Evolutionary conservation across 2,888 invertebrate species (phyloP).

Genomic region (Gerris lacustris): DNA sequence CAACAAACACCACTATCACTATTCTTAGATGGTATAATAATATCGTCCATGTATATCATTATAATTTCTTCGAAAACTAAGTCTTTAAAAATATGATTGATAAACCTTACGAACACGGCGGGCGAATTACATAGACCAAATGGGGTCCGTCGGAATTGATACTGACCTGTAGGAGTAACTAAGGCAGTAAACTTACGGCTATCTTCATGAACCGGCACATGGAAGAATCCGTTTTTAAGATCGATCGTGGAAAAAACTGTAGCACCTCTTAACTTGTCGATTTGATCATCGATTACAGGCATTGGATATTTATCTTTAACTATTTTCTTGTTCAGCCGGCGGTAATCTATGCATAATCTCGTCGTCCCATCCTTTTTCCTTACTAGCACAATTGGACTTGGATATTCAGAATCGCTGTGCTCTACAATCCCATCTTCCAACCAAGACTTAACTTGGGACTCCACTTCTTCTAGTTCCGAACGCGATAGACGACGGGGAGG

Average conservation of each 20-base stretch:
- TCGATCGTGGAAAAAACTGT: conserved; percentile 30
- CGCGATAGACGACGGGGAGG: too few species aligned
- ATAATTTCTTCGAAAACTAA: not conserved
- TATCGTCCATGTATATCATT: not conserved
- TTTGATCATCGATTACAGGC: too few species aligned
- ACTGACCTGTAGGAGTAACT: conserved; percentile 35
- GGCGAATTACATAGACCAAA: too few species aligned
- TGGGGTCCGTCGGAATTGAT: not conserved
- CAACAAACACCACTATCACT: not conserved
- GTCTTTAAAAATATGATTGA: not conserved
- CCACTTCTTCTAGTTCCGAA: too few species aligned
- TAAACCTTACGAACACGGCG: not conserved
- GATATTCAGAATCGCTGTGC: conserved; percentile 20
- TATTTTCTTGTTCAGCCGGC: too few species aligned
- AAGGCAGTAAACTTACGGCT: conserved; percentile 35
- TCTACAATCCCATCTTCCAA: conserved; percentile 16
- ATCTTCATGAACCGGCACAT: conserved; percentile 31
- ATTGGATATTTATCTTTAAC: too few species aligned
- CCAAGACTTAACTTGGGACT: too few species aligned
- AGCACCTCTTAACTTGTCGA: conserved; percentile 21
- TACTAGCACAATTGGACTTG: too few species aligned
- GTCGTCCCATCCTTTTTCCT: too few species aligned
- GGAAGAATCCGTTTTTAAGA: conserved; percentile 34
- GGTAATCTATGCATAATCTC: too few species aligned
- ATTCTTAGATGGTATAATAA: not conserved